These are phyloP conservation scores for Triplophysa siluroides DNA, from an alignment of 2,113 vertebrate species.

Conservation along the genomic window DNA sequence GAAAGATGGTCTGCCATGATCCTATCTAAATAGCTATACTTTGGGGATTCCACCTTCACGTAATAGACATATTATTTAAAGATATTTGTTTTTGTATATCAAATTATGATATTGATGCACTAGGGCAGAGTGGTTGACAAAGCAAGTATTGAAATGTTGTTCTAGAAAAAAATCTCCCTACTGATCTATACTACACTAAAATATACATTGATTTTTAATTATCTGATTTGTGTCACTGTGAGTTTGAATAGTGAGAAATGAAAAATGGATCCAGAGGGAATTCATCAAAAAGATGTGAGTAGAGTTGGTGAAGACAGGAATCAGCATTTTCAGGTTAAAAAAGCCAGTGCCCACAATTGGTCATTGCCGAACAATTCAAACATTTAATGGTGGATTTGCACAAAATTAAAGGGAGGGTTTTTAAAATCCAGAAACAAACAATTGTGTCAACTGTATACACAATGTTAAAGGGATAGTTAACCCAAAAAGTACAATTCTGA, in stretches of 20 bases:
- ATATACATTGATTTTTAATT: slow-evolving; percentile 39
- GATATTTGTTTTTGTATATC: neutral
- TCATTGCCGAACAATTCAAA: neutral
- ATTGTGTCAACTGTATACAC: too few relatives aligned
- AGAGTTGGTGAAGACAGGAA: neutral
- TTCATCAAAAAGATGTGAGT: slow-evolving; percentile 18
- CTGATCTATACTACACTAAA: slow-evolving; percentile 26
- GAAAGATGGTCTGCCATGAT: slow-evolving; percentile 32
- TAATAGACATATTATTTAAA: slow-evolving; percentile 10
- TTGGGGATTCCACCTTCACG: slow-evolving; percentile 37
- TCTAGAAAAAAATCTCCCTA: slow-evolving; percentile 35
- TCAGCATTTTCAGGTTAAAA: slow-evolving; percentile 1
- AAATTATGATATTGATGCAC: slow-evolving; percentile 48
- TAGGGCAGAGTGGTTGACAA: neutral
- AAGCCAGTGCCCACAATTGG: neutral
- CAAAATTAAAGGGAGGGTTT: neutral
- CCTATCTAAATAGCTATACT: slow-evolving; percentile 33
- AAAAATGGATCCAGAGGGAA: slow-evolving; percentile 35
- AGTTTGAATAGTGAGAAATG: slow-evolving; percentile 47
- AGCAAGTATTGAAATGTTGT: slow-evolving; percentile 27
- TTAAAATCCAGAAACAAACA: too few relatives aligned
- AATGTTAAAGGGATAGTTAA: too few relatives aligned
- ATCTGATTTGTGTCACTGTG: slow-evolving; percentile 42
- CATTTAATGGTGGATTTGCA: neutral
- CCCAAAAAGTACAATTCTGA: too few relatives aligned